A percentile compares a stretch with the other conserved stretches of the same genome.
phyloP scores from a whole-genome alignment of 1,140 invertebrate species.

The Calycopis cecrops region DNA sequence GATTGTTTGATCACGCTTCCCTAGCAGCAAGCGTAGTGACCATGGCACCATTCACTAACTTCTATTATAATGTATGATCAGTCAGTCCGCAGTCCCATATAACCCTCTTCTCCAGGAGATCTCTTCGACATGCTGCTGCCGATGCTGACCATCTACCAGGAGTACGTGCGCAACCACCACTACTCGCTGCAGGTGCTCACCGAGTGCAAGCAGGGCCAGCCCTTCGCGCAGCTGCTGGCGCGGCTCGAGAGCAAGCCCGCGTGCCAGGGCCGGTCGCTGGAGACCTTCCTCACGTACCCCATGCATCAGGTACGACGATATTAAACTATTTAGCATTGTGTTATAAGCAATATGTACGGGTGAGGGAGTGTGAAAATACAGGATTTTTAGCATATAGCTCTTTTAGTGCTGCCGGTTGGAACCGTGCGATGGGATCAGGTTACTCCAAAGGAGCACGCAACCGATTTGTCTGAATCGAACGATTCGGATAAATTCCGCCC shows the following conservation, averaged over 20 bases:
- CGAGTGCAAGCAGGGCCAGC: constrained; percentile 91
- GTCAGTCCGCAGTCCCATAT: not conserved
- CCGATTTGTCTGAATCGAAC: no score
- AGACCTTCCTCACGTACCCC: constrained; percentile 94
- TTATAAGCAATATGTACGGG: no score
- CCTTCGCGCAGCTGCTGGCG: constrained; percentile 88
- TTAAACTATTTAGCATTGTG: not conserved
- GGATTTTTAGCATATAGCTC: no score
- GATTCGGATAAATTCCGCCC: no score
- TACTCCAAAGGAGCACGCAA: no score
- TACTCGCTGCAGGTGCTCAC: constrained; percentile 95
- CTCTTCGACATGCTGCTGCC: constrained; percentile 95
- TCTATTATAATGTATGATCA: no score
- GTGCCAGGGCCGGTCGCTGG: constrained; percentile 89
- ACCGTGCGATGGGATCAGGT: no score
- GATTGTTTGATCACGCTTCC: no score
- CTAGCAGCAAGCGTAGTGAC: no score
- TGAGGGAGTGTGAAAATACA: no score
- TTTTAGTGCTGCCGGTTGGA: no score
- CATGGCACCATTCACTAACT: no score
- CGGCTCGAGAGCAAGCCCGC: constrained; percentile 90
- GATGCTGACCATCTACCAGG: constrained; percentile 96
- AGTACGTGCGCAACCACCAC: constrained; percentile 95
- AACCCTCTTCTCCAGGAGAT: constrained; percentile 79
- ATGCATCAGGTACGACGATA: constrained; percentile 90